Percentiles rank a stretch among this genome's conserved stretches.
phyloP scores from a whole-genome alignment of 2,888 invertebrate species.

The Agrochola macilenta region DNA sequence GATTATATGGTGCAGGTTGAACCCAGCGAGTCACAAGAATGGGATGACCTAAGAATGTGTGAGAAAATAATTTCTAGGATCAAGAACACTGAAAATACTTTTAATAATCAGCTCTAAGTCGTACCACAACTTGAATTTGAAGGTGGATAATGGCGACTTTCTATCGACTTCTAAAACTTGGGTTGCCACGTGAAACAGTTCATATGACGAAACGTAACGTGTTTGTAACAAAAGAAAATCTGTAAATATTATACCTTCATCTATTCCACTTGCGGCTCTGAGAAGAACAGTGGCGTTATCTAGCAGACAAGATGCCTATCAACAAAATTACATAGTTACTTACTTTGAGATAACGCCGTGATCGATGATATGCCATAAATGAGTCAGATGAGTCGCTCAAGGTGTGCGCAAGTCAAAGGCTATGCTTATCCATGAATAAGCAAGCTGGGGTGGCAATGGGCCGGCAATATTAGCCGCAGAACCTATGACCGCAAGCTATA shows the following conservation, averaged over 20 bases:
- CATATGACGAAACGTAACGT: not conserved
- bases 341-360: slow-evolving; percentile 39
- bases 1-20: not conserved
- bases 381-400: slow-evolving; percentile 13
- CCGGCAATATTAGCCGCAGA: not conserved
- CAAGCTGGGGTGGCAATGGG: not conserved
- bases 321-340: slow-evolving; percentile 44
- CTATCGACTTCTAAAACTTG: not conserved
- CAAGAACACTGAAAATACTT: too few species aligned
- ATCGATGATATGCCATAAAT: slow-evolving; percentile 41
- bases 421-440: not conserved
- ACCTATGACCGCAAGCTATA: not conserved
- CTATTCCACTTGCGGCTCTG: not conserved
- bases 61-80: not conserved
- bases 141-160: not conserved
- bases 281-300: slow-evolving; percentile 26
- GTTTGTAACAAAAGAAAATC: slow-evolving; percentile 4
- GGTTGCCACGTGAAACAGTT: not conserved
- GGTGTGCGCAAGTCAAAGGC: not conserved
- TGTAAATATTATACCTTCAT: not conserved
- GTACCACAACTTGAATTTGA: not conserved
- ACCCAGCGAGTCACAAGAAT: not conserved
- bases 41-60: not conserved
- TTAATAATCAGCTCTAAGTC: not conserved
- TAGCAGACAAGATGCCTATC: slow-evolving; percentile 38